Conservation (phyloP, 2,888 invertebrate genomes). For the Pollenia labialis region DNA sequence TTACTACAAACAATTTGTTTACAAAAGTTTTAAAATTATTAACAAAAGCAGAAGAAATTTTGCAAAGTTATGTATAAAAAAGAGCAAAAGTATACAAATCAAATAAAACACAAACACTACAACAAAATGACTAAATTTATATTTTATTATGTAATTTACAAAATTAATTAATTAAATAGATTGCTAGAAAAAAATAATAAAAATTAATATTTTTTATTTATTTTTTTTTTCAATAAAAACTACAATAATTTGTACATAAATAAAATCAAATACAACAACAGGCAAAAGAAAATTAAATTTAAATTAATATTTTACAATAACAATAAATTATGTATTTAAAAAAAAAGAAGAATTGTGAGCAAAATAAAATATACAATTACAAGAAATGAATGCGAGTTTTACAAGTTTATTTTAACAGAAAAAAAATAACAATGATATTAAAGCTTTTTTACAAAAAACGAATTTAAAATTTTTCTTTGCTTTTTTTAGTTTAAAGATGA, state of each 20-base stretch:
- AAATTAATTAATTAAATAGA: slow-evolving; percentile 47
- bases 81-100: neutral
- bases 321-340: neutral
- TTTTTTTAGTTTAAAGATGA: neutral
- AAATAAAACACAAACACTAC: slow-evolving; percentile 75
- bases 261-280: slow-evolving; percentile 42
- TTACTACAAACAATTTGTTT: neutral
- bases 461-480: slow-evolving; percentile 13
- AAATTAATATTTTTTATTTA: slow-evolving; percentile 28
- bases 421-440: slow-evolving; percentile 26
- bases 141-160: slow-evolving; percentile 61
- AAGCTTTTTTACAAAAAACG: slow-evolving; percentile 6
- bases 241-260: slow-evolving; percentile 62
- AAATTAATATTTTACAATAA: slow-evolving; percentile 30
- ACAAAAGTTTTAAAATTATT: neutral
- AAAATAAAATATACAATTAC: slow-evolving; percentile 33
- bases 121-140: slow-evolving; percentile 68
- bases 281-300: slow-evolving; percentile 25
- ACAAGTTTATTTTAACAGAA: slow-evolving; percentile 46
- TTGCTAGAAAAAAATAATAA: slow-evolving; percentile 57
- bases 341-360: slow-evolving; percentile 8
- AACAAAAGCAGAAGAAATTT: slow-evolving; percentile 17
- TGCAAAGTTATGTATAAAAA: neutral
- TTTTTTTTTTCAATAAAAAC: slow-evolving; percentile 31
- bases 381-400: slow-evolving; percentile 61